Base-by-base conservation (phyloP, 2,888 invertebrate species). In the Acrobeloides nanus region DNA sequence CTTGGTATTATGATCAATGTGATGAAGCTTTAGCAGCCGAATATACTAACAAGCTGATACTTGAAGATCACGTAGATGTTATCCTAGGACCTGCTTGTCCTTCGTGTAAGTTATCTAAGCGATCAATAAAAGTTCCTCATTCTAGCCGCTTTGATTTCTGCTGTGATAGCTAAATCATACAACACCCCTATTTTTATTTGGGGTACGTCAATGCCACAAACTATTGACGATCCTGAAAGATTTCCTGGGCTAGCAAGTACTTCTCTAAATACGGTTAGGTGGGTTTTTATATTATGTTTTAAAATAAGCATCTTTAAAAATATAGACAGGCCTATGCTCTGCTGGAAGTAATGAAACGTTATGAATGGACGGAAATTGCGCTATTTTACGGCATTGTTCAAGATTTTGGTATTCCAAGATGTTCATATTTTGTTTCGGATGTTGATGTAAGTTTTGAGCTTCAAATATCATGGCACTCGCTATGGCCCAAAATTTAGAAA, bases 11-110 rank as follows among this genome's bases (percentile, higher is more conserved):
- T 1, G 54, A 54, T 35, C 56, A 52, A 29, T 52, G 52, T 37
- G 31, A 49, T 3, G 52, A 49, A 21, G 12, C 27, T 10, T 24
- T 39, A 1, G 17, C 46, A 3, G 40, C 41, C 15, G 56, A 40
- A 5, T 51, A 29, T 29, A 23, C 53, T 7, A 53, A 21, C 27
- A 40, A 57, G 15, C 54, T 64, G 37, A 51, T 64, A 31, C 42
- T 48, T 8, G 40, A 50, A 8, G 26, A 53, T 10, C 44, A 57
- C 21, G 58, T 58, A 1, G 58, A 61, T 27, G 51, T 60, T 4
- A 34, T 64, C 8, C 46, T 64, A 20, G 61, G 58, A 6, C 61
- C 64, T 0, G 51, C 61, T 4, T 64, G 64, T 39, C 26, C 51
- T n/a, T 20, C 35, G 32, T 32, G 34, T 38, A 21, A 29, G 48